Evolutionary conservation across 2,888 invertebrate genomes (phyloP), one percentile per base, ranked within the genome.

Genomic region (Boloria selene): DNA sequence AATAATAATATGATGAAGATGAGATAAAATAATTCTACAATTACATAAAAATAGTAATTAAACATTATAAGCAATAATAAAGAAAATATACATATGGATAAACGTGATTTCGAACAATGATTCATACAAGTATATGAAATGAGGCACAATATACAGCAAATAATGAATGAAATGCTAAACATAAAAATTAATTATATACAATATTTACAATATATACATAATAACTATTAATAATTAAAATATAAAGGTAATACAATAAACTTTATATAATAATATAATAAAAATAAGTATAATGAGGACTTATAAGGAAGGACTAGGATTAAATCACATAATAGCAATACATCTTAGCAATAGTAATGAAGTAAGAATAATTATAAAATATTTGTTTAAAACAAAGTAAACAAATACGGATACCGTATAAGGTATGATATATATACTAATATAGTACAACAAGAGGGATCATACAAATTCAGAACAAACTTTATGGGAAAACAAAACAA

Each of bases 331-430:
- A 71, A 76, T 73, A 75, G 77, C 73, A 77, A 71, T 69, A 75
- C 71, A 74, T 50, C 67, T 65, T 65, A 79, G 62, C 63, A 61
- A 71, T 74, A 76, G 69, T 73, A 73, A 72, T 73, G 73, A 70
- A 73, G 70, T 73, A 72, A 65, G 52, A 45, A 58, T 66, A 74
- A 65, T 59, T 49, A 56, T 66, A 74, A 72, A 73, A 71, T 73
- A 75, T 78, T 82, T 86, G 79, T 79, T 77, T 73, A 79, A 81
- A 79, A 83, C 80, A 85, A 86, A 82, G 84, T 86, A 89, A 86
- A 88, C 87, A 87, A 82, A 90, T 88, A 90, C 90, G 90, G 90
- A 90, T 90, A 86, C 90, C 91, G 90, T 91, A 90, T 82, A 84
- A 79, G 82, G 80, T 85, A 69, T 79, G 74, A 76, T 79, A 84